Evolutionary conservation across 1,140 invertebrate species (phyloP), one percentile per base, ranked within the genome.

Genomic region (Phocides pigmalion): DNA sequence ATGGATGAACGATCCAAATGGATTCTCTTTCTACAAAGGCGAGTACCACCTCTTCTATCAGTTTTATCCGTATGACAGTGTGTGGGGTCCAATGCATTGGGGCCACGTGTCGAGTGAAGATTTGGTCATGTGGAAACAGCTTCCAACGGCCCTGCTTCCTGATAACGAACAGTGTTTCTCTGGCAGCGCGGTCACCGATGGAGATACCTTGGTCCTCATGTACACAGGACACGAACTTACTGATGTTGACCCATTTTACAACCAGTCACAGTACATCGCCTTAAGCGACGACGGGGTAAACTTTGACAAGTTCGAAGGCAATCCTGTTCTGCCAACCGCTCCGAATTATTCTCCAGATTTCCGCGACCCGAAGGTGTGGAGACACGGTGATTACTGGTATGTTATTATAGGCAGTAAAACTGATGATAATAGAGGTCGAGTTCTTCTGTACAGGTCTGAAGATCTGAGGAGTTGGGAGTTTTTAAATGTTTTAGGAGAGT

Each of bases 1-100:
- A 4, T 92, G 90, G 90, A 85, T 91, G 75, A 92, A 92, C 64
- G 91, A 92, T 41, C 91, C 91, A 0, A 92, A 92, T 46, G 90
- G 91, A 17, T 89, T 92, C 25, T 81, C 86, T 1, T 88, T 74
- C 58, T 81, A 76, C 64, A 82, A 87, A 20, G 89, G 83, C 8
- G 72, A 82, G 50, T 91, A 82, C 58, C 91, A 92, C 62, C 65
- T 92, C 3, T 92, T 88, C 67, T 91, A 85, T 17, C 91, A 92
- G 58, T 85, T 80, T 50, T 87, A 92, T 51, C 88, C 88, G 0
- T 89, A 90, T 28, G 81, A 81, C 19, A 85, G 78, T 25, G 59
- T 70, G 0, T 84, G 80, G 84, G 89, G 88, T 0, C 87, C 87
- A 0, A 88, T 91, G 80, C 86, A 89, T 46, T 92, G 91, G 90